Conservation (phyloP, 2,797 vertebrate genomes). For the Oryzias dopingdopingensis region DNA sequence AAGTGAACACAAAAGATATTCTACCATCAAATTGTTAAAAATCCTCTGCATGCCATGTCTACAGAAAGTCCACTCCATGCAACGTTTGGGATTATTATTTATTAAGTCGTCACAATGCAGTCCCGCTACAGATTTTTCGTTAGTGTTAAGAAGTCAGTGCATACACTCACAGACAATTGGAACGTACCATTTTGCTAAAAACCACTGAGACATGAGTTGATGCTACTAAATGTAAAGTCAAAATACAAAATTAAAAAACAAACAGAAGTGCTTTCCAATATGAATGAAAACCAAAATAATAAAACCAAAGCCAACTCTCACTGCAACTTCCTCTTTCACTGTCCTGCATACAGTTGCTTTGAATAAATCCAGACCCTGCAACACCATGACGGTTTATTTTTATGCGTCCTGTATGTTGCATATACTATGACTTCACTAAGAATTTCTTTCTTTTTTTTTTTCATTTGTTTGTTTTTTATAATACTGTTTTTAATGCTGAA, state of each 20-base stretch:
- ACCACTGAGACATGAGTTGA: slow-evolving; percentile 24
- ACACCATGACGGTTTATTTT: not conserved
- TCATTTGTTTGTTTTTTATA: slow-evolving; percentile 6
- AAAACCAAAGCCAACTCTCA: slow-evolving; percentile 27
- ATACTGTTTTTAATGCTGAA: slow-evolving; percentile 3
- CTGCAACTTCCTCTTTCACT: slow-evolving; percentile 24
- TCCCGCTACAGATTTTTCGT: slow-evolving; percentile 55
- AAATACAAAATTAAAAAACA: slow-evolving; percentile 14
- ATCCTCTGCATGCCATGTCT: too few relatives aligned
- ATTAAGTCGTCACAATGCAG: slow-evolving; percentile 59
- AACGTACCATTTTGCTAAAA: slow-evolving; percentile 53
- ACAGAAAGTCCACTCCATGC: slow-evolving; percentile 18
- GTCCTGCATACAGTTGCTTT: slow-evolving; percentile 5
- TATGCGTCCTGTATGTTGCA: too few relatives aligned
- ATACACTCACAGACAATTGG: slow-evolving; percentile 45
- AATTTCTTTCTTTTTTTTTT: not conserved
- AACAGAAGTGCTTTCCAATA: slow-evolving; percentile 8
- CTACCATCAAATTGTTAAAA: too few relatives aligned
- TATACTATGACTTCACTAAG: too few relatives aligned
- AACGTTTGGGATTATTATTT: slow-evolving; percentile 64
- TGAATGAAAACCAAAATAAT: slow-evolving; percentile 28
- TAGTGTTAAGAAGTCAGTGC: slow-evolving; percentile 56
- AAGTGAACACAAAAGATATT: too few relatives aligned
- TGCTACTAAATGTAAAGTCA: slow-evolving; percentile 17
- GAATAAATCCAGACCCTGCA: slow-evolving; percentile 2